Evolutionary conservation across 2,888 invertebrate species (phyloP), one percentile per base, ranked within the genome.

Genomic region (Drosophila aldrichi): DNA sequence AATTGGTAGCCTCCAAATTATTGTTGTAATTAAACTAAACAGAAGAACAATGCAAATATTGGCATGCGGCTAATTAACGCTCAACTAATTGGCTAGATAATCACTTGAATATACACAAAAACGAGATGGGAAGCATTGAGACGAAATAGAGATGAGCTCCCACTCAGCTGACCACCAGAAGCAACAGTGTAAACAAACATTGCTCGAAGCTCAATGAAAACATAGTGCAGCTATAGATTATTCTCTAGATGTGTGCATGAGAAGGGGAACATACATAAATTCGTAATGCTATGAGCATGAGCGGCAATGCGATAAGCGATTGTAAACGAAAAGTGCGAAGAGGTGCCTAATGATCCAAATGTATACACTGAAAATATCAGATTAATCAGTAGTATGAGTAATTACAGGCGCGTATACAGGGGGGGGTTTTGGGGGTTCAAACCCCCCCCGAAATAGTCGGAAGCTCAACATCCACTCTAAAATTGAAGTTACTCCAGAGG

Each of bases 31-130:
- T 66, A 70, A 72, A 69, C 67, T 59, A 76, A 79, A 70, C 56
- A 71, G 55, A 71, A 84, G 68, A 70, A 71, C 75, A 71, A 78
- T 76, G 71, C 78, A 82, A 84, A 79, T 85, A 85, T 80, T 79
- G 71, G 56, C 81, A 71, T 67, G 72, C 55, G 67, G 77, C 77
- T 84, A 84, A 87, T 85, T 85, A 76, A 67, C 76, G 76, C 62
- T 68, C 68, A 70, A 77, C 88, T 85, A 88, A 85, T 85, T 88
- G 83, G 54, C 81, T 32, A 77, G 69, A 76, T 82, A 85, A 88
- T 85, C 68, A 78, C 67, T 82, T 67, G 51, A 70, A 70, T 61
- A 72, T 38, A 74, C 38, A 59, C 44, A 44, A 56, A 54, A 43
- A 56, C 25, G 40, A 56, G 22, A 43, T 16, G 54, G 34, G 36